phyloP scores from a whole-genome alignment of 1,140 invertebrate species.

The Zaprionus africanus region DNA sequence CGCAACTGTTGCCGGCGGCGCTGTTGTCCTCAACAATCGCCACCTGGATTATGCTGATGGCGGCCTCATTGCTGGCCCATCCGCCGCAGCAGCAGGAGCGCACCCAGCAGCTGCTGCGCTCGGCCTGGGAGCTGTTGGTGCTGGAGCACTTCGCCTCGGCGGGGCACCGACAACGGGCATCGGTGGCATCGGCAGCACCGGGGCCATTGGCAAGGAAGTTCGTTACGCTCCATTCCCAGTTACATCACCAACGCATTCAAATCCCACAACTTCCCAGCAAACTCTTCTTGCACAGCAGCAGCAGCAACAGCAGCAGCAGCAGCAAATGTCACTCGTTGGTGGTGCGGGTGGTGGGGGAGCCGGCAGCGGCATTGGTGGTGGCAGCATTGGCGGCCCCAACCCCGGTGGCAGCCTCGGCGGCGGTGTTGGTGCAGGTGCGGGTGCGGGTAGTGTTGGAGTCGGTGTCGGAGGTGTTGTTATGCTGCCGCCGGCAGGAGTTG shows the following conservation, averaged over 20 bases:
- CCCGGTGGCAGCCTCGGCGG: constrained; percentile 61
- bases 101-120: constrained; percentile 41
- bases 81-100: constrained; percentile 60
- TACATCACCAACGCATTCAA: constrained; percentile 83
- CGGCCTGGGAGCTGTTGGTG: constrained; percentile 39
- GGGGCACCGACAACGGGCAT: constrained; percentile 13
- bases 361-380: constrained; percentile 60
- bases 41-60: constrained; percentile 82
- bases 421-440: constrained; percentile 47
- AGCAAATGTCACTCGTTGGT: constrained; percentile 43
- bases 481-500: constrained; percentile 64
- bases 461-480: constrained; percentile 52
- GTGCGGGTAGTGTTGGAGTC: constrained; percentile 32
- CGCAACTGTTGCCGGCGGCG: constrained; percentile 69
- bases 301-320: constrained; percentile 34
- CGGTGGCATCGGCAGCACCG: constrained; percentile 43
- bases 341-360: constrained; percentile 83
- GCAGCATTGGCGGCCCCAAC: constrained; percentile 56
- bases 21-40: constrained; percentile 60
- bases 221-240: constrained; percentile 86
- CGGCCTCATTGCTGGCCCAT: constrained; percentile 78
- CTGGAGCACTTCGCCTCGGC: constrained; percentile 25
- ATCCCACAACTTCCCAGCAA: constrained; percentile 84
- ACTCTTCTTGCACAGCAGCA: constrained; percentile 52
- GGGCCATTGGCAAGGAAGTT: constrained; percentile 85